These are phyloP conservation scores for Hermetia illucens DNA, from an alignment of 1,140 invertebrate genomes.

Conservation along the genomic window DNA sequence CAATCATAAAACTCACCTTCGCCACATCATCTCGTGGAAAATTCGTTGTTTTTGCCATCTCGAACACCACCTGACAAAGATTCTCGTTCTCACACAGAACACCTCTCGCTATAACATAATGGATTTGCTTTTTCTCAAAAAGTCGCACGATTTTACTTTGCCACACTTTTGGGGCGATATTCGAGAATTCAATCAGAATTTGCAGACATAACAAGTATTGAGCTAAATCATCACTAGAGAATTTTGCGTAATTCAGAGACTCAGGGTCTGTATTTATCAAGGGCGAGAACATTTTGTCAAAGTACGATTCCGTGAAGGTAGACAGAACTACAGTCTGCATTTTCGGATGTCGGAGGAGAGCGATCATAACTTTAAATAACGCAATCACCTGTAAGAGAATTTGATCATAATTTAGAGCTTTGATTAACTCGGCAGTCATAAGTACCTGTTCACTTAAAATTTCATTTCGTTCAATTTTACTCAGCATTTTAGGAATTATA, in stretches of 20 bases:
- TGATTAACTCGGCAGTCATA: no score
- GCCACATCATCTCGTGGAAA: constrained; percentile 20
- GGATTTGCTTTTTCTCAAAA: constrained; percentile 18
- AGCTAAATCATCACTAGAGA: constrained; percentile 16
- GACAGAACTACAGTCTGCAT: constrained; percentile 24
- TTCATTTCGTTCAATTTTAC: no score
- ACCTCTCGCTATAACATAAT: constrained; percentile 19
- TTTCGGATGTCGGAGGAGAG: constrained; percentile 15
- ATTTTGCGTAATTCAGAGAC: constrained; percentile 11
- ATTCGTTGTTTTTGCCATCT: constrained; percentile 24
- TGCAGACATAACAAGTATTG: constrained; percentile 22
- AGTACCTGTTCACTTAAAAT: no score
- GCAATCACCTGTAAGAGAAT: no score
- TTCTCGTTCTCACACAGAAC: constrained; percentile 17
- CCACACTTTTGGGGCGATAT: constrained; percentile 26
- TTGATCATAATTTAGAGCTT: no score
- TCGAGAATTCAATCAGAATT: constrained; percentile 21
- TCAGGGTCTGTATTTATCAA: constrained; percentile 14
- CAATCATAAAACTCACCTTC: constrained; percentile 13
- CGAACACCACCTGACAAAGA: constrained; percentile 16
- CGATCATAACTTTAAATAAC: no score
- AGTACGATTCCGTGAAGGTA: constrained; percentile 24
- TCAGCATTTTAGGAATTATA: no score
- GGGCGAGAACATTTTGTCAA: constrained; percentile 21
- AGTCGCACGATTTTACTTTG: constrained; percentile 20